Base-by-base conservation (phyloP, 2,797 vertebrate species). In the Crypturellus tataupa region DNA sequence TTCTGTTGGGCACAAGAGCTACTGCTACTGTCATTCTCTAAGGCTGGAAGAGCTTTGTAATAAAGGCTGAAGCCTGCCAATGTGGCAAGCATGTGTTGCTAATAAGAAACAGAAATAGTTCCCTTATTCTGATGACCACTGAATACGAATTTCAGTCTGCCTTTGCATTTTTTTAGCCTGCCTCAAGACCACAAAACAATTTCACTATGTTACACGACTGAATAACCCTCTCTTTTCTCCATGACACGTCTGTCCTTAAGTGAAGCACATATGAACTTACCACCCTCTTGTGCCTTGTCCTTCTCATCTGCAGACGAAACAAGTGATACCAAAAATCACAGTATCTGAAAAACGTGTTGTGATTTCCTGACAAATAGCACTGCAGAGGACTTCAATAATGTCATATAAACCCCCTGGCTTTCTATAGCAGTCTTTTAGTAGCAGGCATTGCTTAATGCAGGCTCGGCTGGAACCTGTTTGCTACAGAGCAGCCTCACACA, bases 211-310 rank as follows among this genome's bases (percentile, higher is more conserved):
- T 65, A 81, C 40, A 65, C 18, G 21, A 46, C 19, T 47, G 20
- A 80, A 37, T 33, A 64, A 21, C 3, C 15, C 11, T 18, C 10
- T 81, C 8, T 40, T 13, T 64, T 80, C 58, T 75, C 24, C 64
- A 12, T 16, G 24, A 47, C 31, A 37, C 10, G 5, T 5, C 40
- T 72, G 27, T 53, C 60, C 31, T 84, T 76, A 17, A 15, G 37
- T 29, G 42, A 71, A 70, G 37, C 12, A 16, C 17, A 1, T 29
- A 20, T 49, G 25, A 70, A 12, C 4, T 42, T 56, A 24, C n/a
- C 47, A 44, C 15, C 0, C 0, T 1, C 53, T 29, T 27, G 27
- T 31, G 37, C 6, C 12, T 47, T 12, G 10, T 6, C 78, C 64
- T 35, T 68, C n/a, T 39, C 42, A 5, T 7, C n/a, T 33, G 20